Percentiles rank a stretch among this genome's conserved stretches.
Evolutionary conservation across 2,113 vertebrate species (phyloP).

Genomic region (Orycteropus afer): DNA sequence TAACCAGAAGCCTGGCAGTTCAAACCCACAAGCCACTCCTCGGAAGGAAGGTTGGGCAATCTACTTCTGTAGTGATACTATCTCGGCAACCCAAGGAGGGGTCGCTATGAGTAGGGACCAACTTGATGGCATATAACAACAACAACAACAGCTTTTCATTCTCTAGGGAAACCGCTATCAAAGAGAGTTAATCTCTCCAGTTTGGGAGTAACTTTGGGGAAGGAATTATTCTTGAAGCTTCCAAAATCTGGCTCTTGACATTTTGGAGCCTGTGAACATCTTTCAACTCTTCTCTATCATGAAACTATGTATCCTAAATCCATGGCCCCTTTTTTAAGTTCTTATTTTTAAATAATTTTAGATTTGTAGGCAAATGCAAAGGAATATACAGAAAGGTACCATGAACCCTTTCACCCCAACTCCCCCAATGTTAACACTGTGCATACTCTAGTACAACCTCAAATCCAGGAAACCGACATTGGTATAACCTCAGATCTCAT

Average conservation of each 20-base stretch:
- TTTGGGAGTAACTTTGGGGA: neutral
- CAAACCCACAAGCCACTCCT: too few species aligned
- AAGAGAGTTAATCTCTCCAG: too few species aligned
- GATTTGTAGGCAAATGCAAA: neutral
- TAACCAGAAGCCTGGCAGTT: too few species aligned
- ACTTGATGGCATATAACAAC: too few species aligned
- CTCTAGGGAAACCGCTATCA: too few species aligned
- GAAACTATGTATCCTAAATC: neutral
- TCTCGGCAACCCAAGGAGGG: too few species aligned
- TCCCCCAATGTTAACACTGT: neutral
- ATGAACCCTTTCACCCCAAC: neutral
- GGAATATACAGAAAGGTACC: neutral
- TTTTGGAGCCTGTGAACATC: neutral
- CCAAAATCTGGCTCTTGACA: neutral
- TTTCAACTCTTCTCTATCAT: neutral
- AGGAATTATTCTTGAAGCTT: neutral
- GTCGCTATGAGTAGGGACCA: too few species aligned
- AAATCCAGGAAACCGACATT: neutral
- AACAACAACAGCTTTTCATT: too few species aligned
- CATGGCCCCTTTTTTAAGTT: neutral
- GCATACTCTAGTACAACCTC: neutral
- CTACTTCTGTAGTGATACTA: too few species aligned
- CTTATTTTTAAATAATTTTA: neutral
- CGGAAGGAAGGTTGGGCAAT: too few species aligned
- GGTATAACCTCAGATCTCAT: neutral